Evolutionary conservation across 2,888 invertebrate genomes (phyloP), one percentile per base, ranked within the genome.

Genomic region (Cerastis rubricosa): DNA sequence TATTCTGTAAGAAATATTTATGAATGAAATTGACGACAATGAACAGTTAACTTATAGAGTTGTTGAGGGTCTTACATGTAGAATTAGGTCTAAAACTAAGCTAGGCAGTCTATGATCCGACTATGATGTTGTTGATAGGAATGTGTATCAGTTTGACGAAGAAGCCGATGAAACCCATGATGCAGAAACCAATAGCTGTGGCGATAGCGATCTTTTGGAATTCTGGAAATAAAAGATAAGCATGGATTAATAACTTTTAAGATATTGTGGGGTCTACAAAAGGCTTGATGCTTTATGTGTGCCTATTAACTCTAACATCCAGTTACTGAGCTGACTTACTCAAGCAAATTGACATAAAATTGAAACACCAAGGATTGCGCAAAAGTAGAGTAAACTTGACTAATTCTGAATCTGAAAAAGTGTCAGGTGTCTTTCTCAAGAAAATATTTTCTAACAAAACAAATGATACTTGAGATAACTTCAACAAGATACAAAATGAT

Each of bases 111-210:
- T 97, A 97, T 94, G 98, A 98, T 94, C 98, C 98, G 93, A 99
- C 99, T 95, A 99, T 99, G 93, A 99, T 99, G 95, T 99, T 99
- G 96, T 99, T 99, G 96, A 99, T 99, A 87, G 99, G 99, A 95
- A 99, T 99, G 96, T 99, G 99, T 96, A 99, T 99, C 89, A 99
- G 97, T 97, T 99, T 99, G 57, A 99, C 99, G 91, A 99, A 99
- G 97, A 99, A 99, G 90, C 99, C 99, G 94, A 99, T 99, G 97
- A 99, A 99, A 76, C 99, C 99, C 99, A 99, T 99, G 95, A 99
- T 99, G 95, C 99, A 99, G 97, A 99, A 99, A 77, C 99, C 99
- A 92, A 99, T 99, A 8, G 99, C 99, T 80, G 99, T 99, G 76
- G 99, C 99, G 89, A 99, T 98, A 45, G 99, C 99, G 92, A 99